phyloP scores from a whole-genome alignment of 2,797 vertebrate species.

The Otus scops region DNA sequence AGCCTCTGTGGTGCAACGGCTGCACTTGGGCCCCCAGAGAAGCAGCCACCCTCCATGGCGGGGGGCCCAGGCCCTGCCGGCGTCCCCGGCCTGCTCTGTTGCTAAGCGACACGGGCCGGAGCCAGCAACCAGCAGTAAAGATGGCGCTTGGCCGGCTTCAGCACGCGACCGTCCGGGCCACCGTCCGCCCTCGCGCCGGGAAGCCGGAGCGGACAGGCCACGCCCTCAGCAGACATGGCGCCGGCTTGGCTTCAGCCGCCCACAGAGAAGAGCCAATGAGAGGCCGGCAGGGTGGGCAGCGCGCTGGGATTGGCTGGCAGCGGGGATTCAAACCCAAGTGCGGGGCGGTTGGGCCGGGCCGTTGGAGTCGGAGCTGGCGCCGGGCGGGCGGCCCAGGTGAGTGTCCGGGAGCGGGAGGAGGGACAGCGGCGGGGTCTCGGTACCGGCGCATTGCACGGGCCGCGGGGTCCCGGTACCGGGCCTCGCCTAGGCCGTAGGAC shows the following conservation, averaged over 20 bases:
- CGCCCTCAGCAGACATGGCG: neutral
- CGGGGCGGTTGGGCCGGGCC: neutral
- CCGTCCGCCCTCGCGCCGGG: fast-evolving
- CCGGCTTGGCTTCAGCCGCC: neutral
- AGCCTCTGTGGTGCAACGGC: fast-evolving
- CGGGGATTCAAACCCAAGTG: conserved; percentile 68
- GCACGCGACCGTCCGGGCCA: fast-evolving
- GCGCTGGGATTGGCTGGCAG: conserved; percentile 52
- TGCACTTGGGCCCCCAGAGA: neutral
- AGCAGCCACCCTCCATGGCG: neutral
- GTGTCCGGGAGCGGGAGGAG: neutral
- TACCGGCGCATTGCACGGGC: no score
- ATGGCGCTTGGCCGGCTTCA: conserved; percentile 1
- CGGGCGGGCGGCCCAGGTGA: neutral
- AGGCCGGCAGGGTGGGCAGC: neutral
- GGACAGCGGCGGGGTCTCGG: no score
- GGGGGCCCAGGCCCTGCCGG: neutral
- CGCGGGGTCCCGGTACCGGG: no score
- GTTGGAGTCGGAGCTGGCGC: neutral
- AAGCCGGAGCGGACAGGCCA: fast-evolving
- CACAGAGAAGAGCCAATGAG: neutral
- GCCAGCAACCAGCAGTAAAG: neutral
- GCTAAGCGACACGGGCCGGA: fast-evolving
- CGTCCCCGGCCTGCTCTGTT: neutral
- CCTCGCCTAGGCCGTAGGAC: no score